Conservation (phyloP, 2,888 invertebrate species). For the Griposia aprilina region DNA sequence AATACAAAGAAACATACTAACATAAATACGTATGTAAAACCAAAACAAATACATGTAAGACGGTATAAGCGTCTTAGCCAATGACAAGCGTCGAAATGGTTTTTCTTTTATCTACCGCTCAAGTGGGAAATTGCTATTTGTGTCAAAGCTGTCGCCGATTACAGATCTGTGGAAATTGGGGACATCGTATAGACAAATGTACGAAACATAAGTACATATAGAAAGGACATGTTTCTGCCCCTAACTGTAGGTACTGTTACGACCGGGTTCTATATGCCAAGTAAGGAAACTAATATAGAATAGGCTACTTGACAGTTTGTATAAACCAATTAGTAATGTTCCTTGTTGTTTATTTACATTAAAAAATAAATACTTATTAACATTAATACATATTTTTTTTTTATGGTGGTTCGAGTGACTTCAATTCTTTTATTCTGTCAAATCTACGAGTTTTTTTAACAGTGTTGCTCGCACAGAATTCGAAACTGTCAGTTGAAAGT, state of each 20-base stretch:
- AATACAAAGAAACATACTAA: neutral
- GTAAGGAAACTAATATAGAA: neutral
- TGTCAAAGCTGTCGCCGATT: slow-evolving; percentile 52
- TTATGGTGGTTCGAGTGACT: neutral
- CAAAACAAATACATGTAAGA: slow-evolving; percentile 29
- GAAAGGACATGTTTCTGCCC: neutral
- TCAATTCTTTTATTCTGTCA: no score
- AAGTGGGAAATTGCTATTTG: slow-evolving; percentile 64
- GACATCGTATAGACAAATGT: slow-evolving; percentile 27
- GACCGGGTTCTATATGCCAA: neutral
- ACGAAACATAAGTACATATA: neutral
- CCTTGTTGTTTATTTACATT: no score
- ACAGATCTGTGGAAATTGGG: slow-evolving; percentile 56
- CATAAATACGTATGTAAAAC: slow-evolving; percentile 28
- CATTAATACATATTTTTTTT: no score
- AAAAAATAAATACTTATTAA: no score
- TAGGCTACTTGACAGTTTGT: neutral
- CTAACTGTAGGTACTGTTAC: neutral
- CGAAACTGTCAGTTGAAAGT: no score
- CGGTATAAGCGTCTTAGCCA: slow-evolving; percentile 26
- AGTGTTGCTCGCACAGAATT: no score
- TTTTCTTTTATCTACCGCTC: slow-evolving; percentile 61
- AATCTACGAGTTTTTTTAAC: neutral
- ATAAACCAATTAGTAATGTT: neutral
- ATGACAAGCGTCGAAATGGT: slow-evolving; percentile 36